Evolutionary conservation across 2,113 vertebrate genomes (phyloP).

Genomic region (Chamaea fasciata): DNA sequence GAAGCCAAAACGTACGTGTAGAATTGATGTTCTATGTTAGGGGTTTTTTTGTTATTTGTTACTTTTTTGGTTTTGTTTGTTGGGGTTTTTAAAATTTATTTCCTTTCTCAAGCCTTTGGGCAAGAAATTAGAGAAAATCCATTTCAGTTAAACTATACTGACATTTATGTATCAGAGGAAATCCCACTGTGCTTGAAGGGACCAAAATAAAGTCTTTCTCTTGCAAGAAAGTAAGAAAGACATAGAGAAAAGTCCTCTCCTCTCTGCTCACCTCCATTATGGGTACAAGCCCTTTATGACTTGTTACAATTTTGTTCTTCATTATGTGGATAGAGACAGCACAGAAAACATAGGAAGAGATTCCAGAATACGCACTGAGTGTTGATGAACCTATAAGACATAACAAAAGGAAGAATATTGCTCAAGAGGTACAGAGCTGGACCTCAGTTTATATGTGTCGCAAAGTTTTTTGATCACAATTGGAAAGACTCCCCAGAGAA

Average conservation of each 20-base stretch:
- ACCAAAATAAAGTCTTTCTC: background rate
- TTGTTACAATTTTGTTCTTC: background rate
- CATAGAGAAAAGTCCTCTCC: background rate
- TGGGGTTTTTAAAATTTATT: accelerated
- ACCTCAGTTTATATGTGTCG: background rate
- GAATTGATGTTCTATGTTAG: background rate
- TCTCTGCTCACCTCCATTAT: background rate
- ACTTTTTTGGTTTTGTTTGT: background rate
- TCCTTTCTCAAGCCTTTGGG: background rate
- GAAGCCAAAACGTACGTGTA: background rate
- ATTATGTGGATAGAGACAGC: background rate
- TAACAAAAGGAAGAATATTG: background rate
- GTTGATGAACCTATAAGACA: background rate
- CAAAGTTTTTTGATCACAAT: background rate
- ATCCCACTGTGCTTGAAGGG: background rate
- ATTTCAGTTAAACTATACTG: background rate
- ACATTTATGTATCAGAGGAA: background rate
- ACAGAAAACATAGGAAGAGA: background rate
- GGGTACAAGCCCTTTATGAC: background rate
- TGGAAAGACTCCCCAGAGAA: background rate
- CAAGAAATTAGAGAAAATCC: background rate
- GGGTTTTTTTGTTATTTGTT: background rate
- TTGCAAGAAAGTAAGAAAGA: background rate
- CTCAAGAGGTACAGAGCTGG: background rate
- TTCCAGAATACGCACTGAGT: background rate